Percentiles rank a stretch among this genome's conserved stretches.
phyloP scores from a whole-genome alignment of 1,140 invertebrate genomes.

The Ptiloglossa arizonensis region DNA sequence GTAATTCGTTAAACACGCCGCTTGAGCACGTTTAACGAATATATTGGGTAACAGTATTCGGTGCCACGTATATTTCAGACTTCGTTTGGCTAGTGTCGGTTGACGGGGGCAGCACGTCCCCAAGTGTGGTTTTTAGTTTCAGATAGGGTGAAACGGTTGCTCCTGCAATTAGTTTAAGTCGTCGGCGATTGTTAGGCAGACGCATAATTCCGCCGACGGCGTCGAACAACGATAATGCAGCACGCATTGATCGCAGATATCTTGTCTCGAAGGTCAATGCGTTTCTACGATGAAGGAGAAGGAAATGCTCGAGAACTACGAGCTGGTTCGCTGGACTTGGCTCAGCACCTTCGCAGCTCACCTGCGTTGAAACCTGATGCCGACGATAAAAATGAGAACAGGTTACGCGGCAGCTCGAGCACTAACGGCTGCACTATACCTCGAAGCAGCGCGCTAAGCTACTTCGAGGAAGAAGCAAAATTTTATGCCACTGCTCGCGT shows the following conservation, averaged over 20 bases:
- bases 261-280: constrained; percentile 65
- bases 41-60: neutral
- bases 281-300: constrained; percentile 66
- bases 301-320: constrained; percentile 60
- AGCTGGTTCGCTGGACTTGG: constrained; percentile 63
- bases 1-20: too few species aligned
- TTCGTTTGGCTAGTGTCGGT: neutral
- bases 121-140: constrained; percentile 35
- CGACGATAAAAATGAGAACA: constrained; percentile 81
- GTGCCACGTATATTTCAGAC: neutral
- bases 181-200: neutral
- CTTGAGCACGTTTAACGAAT: neutral
- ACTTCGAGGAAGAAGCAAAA: constrained; percentile 52
- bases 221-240: constrained; percentile 24
- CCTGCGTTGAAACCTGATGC: constrained; percentile 78
- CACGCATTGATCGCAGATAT: constrained; percentile 35
- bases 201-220: neutral
- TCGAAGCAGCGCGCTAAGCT: constrained; percentile 47
- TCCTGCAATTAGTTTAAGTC: constrained; percentile 16
- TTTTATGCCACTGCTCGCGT: constrained; percentile 33
- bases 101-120: neutral
- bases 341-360: constrained; percentile 72
- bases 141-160: constrained; percentile 24
- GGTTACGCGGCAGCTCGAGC: constrained; percentile 74
- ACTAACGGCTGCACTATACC: constrained; percentile 53